These are phyloP conservation scores for Amblyraja radiata DNA, from an alignment of 2,797 vertebrate species.

Conservation along the genomic window DNA sequence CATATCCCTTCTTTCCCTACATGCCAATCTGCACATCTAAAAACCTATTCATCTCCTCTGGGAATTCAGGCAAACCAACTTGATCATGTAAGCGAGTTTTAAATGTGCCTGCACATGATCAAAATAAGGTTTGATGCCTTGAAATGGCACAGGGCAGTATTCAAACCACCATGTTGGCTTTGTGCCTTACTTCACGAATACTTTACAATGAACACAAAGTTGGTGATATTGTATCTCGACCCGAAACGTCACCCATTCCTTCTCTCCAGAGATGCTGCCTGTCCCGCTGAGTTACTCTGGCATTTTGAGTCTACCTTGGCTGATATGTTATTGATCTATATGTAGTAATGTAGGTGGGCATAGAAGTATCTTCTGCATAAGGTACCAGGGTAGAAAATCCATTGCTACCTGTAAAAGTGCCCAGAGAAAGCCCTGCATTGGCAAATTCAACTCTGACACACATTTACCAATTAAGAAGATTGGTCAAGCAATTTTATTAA, in stretches of 20 bases:
- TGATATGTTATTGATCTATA: background rate
- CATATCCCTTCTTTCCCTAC: too few relatives aligned
- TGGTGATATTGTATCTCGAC: too few relatives aligned
- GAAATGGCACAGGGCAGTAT: background rate
- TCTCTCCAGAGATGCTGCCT: too few relatives aligned
- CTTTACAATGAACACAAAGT: background rate
- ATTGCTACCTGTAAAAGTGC: background rate
- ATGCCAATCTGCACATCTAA: too few relatives aligned
- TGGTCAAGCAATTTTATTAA: background rate
- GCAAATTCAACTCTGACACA: background rate
- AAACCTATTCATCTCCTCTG: background rate
- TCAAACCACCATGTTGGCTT: background rate
- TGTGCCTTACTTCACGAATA: background rate
- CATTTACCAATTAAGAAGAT: background rate
- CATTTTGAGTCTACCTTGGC: too few relatives aligned
- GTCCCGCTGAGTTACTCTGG: too few relatives aligned
- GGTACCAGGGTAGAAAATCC: background rate
- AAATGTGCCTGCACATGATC: background rate
- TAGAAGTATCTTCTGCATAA: background rate
- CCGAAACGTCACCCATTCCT: too few relatives aligned
- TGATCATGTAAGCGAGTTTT: background rate
- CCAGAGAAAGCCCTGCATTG: background rate
- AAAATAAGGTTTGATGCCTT: slow-evolving; percentile 3
- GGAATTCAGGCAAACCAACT: background rate
- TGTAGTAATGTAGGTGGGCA: background rate